Base-by-base conservation (phyloP, 2,888 invertebrate genomes). In the Heliconius erato region DNA sequence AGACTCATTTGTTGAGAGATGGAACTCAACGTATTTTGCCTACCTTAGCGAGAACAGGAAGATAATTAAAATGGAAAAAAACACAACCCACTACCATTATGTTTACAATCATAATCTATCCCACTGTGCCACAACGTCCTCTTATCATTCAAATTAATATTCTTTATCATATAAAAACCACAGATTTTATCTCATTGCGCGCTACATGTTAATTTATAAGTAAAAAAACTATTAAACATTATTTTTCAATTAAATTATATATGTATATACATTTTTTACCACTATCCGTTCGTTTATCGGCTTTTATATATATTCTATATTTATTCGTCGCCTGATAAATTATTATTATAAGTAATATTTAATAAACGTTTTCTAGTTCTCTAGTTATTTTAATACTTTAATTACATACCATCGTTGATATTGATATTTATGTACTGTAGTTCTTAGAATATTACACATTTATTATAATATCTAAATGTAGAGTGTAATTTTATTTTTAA, bases 151-250 rank as follows among this genome's bases (percentile, higher is more conserved):
- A 74, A 74, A 63, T 63, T 63, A 63, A 32, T 76, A n/a, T 12
- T n/a, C 14, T 35, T 35, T 76, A 59, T 76, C 44, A 59, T 63
- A 59, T 63, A 76, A 59, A 76, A 63, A 35, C 35, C 35, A 76
- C 3, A 76, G 76, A 76, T 76, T 76, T 63, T 76, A 76, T 76
- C 76, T 76, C 63, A n/a, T n/a, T 40, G 35, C 40, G 2, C n/a
- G 35, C 40, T 63, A 63, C 63, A 63, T 63, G 76, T 40, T 76
- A 76, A 76, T 76, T 76, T 63, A 9, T 63, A 76, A 59, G 76
- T 63, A 76, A 76, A 72, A n/a, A 76, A 76, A 72, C 35, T 63
- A 35, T 76, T 40, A 76, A 63, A 76, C 63, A 76, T 76, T 76
- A 76, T n/a, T 63, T 76, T 76, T 76, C 12, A 76, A 63, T 76